A percentile compares a stretch with the other conserved stretches of the same genome.
Conservation (phyloP, 2,113 vertebrate species). For the Probosciger aterrimus region DNA sequence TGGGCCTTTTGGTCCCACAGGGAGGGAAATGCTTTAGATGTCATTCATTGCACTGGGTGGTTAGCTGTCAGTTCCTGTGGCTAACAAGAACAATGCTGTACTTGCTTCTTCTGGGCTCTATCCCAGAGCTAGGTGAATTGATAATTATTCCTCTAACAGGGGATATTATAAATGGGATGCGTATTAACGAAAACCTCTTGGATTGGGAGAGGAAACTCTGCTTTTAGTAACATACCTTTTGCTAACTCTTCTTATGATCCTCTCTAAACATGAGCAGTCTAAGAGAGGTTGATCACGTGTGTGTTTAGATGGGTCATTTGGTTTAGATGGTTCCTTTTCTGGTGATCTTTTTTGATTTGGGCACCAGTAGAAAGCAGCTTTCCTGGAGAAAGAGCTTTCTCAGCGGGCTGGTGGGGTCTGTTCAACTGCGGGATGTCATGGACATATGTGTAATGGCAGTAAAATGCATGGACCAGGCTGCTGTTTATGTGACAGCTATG, state of each 20-base stretch:
- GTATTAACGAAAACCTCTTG: not conserved
- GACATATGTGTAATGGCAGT: constrained; percentile 30
- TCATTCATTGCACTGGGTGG: not conserved
- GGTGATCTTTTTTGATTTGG: not conserved
- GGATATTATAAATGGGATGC: not conserved
- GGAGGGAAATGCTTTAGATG: not conserved
- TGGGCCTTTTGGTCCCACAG: constrained; percentile 13
- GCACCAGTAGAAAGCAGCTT: constrained; percentile 14
- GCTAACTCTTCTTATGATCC: not conserved
- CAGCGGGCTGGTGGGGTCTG: constrained; percentile 8
- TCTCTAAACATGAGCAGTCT: not conserved
- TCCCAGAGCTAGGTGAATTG: not conserved
- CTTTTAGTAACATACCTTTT: not conserved
- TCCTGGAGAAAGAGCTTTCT: constrained; percentile 31
- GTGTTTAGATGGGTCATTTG: not conserved
- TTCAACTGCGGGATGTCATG: constrained; percentile 33
- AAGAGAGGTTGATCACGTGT: not conserved
- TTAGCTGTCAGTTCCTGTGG: constrained; percentile 28
- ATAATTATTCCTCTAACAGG: not conserved
- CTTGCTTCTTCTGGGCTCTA: not conserved
- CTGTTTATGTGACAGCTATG: not conserved
- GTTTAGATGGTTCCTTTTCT: not conserved
- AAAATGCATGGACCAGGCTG: constrained; percentile 9
- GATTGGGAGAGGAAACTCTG: not conserved
- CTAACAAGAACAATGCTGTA: not conserved